Evolutionary conservation across 2,113 vertebrate genomes (phyloP), one percentile per base, ranked within the genome.

Genomic region (Nyctereutes procyonoides): DNA sequence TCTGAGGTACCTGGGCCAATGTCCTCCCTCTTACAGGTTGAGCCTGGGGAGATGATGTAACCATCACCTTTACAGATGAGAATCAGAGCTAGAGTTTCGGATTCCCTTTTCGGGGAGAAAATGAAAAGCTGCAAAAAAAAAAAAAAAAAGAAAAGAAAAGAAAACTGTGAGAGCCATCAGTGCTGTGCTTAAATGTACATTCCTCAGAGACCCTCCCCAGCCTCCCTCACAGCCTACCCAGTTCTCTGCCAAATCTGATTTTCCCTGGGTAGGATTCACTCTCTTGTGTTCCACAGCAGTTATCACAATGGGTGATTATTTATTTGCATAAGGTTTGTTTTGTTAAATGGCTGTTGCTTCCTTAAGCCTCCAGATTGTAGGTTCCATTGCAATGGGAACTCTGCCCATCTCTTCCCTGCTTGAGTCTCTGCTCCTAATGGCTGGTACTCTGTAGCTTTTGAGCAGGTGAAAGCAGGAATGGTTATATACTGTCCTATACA

Each of bases 1-100:
- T 24, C 38, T 19, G n/a, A 48, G 43, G 26, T 35, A 16, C 13
- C 32, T 3, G 4, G 17, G 22, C 62, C 8, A 38, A 12, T 20
- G 65, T 8, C 43, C 32, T 56, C 60, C 14, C 10, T 14, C 28
- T 26, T 16, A 19, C 3, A 35, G 20, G 30, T 0, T 0, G n/a
- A 90, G n/a, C 56, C 28, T 19, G 30, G 65, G 69, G 53, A 56
- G 30, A 7, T 28, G 38, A 76, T 32, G 16, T 43, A 56, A 1
- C 17, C 14, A 4, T 67, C 17, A 19, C 56, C 19, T 90, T 51
- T n/a, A 10, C 73, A 73, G 43, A 1, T 2, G 17, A 87, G 32
- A 43, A 14, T 62, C 4, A 14, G 17, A 43, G 24, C 8, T 26
- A 32, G 35, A 19, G 56, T 63, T 12, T 73, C 26, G 32, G 58